Percentiles rank a stretch among this genome's conserved stretches.
phyloP scores from a whole-genome alignment of 2,113 vertebrate species.

The Brachirus orientalis region DNA sequence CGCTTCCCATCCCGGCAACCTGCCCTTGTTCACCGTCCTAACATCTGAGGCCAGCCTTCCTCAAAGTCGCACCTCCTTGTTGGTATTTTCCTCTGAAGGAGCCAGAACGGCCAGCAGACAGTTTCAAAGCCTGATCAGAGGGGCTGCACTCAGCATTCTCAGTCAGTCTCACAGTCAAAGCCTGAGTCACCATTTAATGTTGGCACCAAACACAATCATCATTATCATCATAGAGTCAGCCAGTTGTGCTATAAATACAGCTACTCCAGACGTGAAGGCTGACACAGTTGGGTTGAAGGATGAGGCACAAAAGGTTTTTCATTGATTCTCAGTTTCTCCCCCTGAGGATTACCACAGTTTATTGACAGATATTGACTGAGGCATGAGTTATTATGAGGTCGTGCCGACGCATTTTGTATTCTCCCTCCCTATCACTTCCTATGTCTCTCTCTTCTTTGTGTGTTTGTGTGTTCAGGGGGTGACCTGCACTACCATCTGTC shows the following conservation, averaged over 20 bases:
- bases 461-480: slow-evolving; percentile 82
- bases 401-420: slow-evolving; percentile 3
- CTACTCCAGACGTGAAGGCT: background rate
- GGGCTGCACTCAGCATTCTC: background rate
- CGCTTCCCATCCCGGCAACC: background rate
- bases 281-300: background rate
- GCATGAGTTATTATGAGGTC: slow-evolving; percentile 22
- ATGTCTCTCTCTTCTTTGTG: slow-evolving; percentile 27
- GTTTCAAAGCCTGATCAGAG: background rate
- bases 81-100: background rate
- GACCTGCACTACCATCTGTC: slow-evolving; percentile 98
- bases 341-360: slow-evolving; percentile 3
- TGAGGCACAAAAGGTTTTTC: background rate
- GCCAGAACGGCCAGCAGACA: background rate
- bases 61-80: background rate
- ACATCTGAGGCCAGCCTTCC: background rate
- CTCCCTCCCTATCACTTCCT: too few relatives aligned
- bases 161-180: slow-evolving; percentile 10
- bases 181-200: slow-evolving; percentile 29
- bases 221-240: background rate
- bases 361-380: slow-evolving; percentile 22
- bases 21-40: background rate
- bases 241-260: slow-evolving; percentile 11
- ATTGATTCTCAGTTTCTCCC: slow-evolving; percentile 8
- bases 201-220: background rate